These are phyloP conservation scores for Pyralis farinalis DNA, from an alignment of 2,888 invertebrate genomes.

Conservation along the genomic window DNA sequence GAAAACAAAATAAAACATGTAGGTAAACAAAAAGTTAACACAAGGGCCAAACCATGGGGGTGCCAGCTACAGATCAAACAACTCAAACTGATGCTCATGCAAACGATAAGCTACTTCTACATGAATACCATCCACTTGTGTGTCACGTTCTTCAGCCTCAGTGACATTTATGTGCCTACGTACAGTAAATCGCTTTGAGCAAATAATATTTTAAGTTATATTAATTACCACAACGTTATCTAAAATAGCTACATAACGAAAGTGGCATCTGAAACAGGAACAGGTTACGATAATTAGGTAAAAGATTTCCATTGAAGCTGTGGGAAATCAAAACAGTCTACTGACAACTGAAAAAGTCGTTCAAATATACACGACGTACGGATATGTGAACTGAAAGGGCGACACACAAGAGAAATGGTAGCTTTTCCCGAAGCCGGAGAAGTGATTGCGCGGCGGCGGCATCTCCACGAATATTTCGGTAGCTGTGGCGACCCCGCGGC, in stretches of 20 bases:
- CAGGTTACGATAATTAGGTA: background rate
- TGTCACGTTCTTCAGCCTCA: slow-evolving; percentile 25
- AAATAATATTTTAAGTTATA: background rate
- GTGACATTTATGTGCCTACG: background rate
- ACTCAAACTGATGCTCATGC: slow-evolving; percentile 63
- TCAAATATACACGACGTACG: slow-evolving; percentile 73
- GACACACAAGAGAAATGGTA: slow-evolving; percentile 79
- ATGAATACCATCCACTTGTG: slow-evolving; percentile 50
- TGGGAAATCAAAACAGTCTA: background rate
- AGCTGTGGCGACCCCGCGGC: slow-evolving; percentile 72
- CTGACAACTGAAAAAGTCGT: slow-evolving; percentile 4
- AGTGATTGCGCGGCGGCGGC: slow-evolving; percentile 73
- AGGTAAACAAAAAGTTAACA: slow-evolving; percentile 42
- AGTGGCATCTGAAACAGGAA: background rate
- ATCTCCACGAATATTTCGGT: slow-evolving; percentile 69
- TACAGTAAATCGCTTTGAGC: background rate
- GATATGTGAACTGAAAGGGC: slow-evolving; percentile 74
- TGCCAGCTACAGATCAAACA: slow-evolving; percentile 74
- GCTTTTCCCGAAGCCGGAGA: slow-evolving; percentile 76
- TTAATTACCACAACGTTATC: background rate
- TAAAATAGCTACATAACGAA: no score
- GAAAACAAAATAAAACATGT: slow-evolving; percentile 32
- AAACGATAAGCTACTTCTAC: slow-evolving; percentile 64
- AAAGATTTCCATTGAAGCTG: background rate
- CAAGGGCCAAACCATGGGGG: slow-evolving; percentile 77